A percentile compares a stretch with the other conserved stretches of the same genome.
Evolutionary conservation across 2,888 invertebrate species (phyloP).

Genomic region (Troides helena): DNA sequence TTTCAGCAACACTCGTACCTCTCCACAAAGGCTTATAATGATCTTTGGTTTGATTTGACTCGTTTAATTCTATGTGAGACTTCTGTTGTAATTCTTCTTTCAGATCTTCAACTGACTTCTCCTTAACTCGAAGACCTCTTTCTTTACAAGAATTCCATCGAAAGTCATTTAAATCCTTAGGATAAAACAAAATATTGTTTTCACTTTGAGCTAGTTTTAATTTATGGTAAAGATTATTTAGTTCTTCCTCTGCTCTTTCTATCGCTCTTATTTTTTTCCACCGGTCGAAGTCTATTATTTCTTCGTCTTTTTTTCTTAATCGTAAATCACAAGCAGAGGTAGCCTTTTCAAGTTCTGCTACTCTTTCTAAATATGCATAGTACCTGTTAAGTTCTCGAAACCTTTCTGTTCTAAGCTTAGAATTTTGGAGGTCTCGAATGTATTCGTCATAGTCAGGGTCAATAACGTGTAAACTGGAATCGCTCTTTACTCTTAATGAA

Average conservation of each 20-base stretch:
- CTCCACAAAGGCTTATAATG: constrained; percentile 91
- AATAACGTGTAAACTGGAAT: constrained; percentile 59
- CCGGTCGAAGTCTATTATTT: constrained; percentile 91
- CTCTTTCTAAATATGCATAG: constrained; percentile 91
- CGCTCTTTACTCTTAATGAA: constrained; percentile 57
- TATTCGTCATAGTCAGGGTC: constrained; percentile 85
- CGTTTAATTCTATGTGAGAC: constrained; percentile 74
- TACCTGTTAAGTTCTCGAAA: constrained; percentile 92
- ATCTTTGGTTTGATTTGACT: constrained; percentile 79
- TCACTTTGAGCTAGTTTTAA: constrained; percentile 89
- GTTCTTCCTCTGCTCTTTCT: constrained; percentile 90
- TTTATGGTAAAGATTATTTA: constrained; percentile 87
- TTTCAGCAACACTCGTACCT: constrained; percentile 89
- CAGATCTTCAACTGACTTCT: constrained; percentile 93
- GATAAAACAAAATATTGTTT: constrained; percentile 90
- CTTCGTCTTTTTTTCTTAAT: constrained; percentile 87
- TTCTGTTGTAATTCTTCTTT: constrained; percentile 87
- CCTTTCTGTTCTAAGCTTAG: constrained; percentile 85
- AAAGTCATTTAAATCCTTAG: constrained; percentile 85
- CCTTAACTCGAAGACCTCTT: constrained; percentile 88
- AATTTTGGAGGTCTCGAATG: constrained; percentile 82
- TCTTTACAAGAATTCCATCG: constrained; percentile 89
- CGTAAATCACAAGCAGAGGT: constrained; percentile 85
- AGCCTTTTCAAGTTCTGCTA: constrained; percentile 89
- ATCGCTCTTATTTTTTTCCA: constrained; percentile 90